phyloP scores from a whole-genome alignment of 2,797 vertebrate species.

The Tadarida brasiliensis region DNA sequence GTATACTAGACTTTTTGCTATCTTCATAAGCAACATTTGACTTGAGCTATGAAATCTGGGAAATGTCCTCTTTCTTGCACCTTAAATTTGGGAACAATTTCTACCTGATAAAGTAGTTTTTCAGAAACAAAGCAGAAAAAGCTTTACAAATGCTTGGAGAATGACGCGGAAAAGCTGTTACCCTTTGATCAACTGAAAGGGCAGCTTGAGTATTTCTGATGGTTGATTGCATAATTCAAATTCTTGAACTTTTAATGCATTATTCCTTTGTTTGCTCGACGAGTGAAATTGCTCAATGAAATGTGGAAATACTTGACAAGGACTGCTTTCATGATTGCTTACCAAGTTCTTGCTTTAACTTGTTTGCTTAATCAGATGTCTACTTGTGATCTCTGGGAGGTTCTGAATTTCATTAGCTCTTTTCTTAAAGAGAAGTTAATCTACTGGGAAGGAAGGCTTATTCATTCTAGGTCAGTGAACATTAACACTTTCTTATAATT shows the following conservation, averaged over 20 bases:
- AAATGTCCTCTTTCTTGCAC: not conserved
- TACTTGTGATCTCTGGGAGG: constrained; percentile 47
- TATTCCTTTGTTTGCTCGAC: constrained; percentile 38
- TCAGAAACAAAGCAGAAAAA: constrained; percentile 32
- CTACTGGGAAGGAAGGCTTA: constrained; percentile 53
- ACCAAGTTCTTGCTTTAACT: constrained; percentile 60
- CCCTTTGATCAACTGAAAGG: not conserved
- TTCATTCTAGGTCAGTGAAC: constrained; percentile 53
- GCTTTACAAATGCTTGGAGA: not conserved
- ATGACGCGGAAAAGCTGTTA: not conserved
- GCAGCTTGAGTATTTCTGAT: constrained; percentile 30
- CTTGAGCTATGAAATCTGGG: constrained; percentile 50
- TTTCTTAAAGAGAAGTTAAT: constrained; percentile 70
- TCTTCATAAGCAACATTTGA: not conserved
- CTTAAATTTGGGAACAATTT: constrained; percentile 49
- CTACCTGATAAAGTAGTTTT: constrained; percentile 9
- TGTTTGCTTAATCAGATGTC: constrained; percentile 59
- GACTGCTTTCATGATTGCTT: not conserved
- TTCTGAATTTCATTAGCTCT: constrained; percentile 67
- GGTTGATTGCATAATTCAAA: constrained; percentile 13
- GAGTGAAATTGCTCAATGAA: constrained; percentile 57
- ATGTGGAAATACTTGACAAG: constrained; percentile 57
- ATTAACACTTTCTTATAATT: constrained; percentile 53
- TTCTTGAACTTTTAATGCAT: constrained; percentile 1
- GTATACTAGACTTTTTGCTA: not conserved